phyloP scores from a whole-genome alignment of 2,797 vertebrate genomes.

The Iguana delicatissima region DNA sequence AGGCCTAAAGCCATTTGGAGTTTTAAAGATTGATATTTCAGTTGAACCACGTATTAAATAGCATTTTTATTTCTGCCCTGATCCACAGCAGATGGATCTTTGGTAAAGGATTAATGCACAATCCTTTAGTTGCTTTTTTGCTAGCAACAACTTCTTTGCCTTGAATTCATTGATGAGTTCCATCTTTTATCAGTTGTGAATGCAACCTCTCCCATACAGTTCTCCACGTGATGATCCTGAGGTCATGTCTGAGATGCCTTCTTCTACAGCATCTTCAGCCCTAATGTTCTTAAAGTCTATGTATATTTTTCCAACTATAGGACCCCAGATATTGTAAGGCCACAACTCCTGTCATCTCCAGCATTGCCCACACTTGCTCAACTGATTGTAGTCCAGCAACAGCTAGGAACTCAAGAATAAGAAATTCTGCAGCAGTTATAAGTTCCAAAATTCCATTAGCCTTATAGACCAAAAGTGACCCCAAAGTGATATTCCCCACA shows the following conservation, averaged over 20 bases:
- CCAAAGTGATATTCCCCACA: not conserved
- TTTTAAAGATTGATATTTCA: not conserved
- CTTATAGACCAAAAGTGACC: not conserved
- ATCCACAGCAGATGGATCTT: not conserved
- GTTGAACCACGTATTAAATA: not conserved
- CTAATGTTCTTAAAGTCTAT: not conserved
- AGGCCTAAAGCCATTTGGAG: not conserved
- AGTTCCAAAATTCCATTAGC: not conserved
- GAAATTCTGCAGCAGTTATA: not conserved
- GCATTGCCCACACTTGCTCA: not conserved
- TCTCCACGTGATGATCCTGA: not conserved
- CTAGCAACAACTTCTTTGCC: not conserved
- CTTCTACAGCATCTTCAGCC: not conserved
- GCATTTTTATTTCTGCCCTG: not conserved
- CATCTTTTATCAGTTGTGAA: not conserved
- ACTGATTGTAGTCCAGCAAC: not conserved
- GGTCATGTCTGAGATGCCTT: no score
- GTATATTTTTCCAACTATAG: not conserved
- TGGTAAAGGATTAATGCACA: not conserved
- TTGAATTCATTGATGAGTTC: no score
- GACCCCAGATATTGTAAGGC: not conserved
- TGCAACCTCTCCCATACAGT: not conserved
- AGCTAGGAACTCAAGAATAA: no score
- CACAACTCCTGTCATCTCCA: not conserved
- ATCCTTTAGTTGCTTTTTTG: not conserved